Evolutionary conservation across 2,113 vertebrate species (phyloP).

Genomic region (Prochilodus magdalenae): DNA sequence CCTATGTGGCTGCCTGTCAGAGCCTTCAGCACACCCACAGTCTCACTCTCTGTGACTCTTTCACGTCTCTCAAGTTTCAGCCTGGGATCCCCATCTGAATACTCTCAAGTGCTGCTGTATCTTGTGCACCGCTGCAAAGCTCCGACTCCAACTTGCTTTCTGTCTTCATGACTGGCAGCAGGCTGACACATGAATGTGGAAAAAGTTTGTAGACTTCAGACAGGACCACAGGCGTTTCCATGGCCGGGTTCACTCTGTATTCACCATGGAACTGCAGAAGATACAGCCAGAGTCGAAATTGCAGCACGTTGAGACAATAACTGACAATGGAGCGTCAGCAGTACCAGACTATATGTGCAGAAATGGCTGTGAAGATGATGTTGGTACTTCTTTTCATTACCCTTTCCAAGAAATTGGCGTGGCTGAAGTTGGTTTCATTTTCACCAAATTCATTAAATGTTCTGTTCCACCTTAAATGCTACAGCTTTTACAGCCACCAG

Average conservation of each 20-base stretch:
- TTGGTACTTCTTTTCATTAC: too few species aligned
- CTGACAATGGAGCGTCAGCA: too few species aligned
- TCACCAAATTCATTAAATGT: too few species aligned
- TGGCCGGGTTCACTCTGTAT: background rate
- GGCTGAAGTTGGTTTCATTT: too few species aligned
- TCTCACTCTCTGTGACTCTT: conserved; percentile 67
- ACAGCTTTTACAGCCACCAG: too few species aligned
- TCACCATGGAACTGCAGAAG: background rate
- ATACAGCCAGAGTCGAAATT: too few species aligned
- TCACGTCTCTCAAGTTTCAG: background rate
- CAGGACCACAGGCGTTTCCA: background rate
- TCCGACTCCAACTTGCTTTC: background rate
- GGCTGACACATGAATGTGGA: background rate
- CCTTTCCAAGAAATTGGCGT: too few species aligned
- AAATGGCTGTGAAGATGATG: too few species aligned
- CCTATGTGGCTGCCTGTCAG: background rate
- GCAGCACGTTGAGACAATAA: too few species aligned
- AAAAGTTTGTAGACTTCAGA: background rate
- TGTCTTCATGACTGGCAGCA: conserved; percentile 7
- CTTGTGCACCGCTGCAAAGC: too few species aligned
- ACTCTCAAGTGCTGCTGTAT: background rate
- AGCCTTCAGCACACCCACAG: background rate
- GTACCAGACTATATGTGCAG: too few species aligned
- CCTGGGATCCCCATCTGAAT: conserved; percentile 24
- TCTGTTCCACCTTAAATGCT: too few species aligned